Conservation (phyloP, 2,797 vertebrate genomes). For the Crocidura indochinensis region DNA sequence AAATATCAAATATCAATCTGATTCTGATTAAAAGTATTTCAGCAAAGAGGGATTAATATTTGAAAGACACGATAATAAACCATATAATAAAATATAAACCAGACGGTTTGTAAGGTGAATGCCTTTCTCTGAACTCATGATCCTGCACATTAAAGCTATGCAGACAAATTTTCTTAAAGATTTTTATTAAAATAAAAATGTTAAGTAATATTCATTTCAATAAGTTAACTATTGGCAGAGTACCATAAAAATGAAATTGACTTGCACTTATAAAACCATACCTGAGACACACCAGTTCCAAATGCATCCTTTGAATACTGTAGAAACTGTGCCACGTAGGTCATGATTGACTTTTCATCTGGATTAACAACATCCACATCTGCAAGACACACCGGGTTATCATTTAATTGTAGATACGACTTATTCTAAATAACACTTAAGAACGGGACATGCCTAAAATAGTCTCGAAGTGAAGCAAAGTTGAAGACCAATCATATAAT, state of each 20-base stretch:
- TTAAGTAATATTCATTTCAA: not conserved
- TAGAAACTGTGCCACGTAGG: constrained; percentile 97
- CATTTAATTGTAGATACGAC: constrained; percentile 60
- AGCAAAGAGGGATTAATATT: constrained; percentile 49
- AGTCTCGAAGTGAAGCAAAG: constrained; percentile 24
- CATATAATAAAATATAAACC: too few relatives aligned
- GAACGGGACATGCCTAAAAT: not conserved
- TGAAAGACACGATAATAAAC: not conserved
- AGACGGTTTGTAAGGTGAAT: not conserved
- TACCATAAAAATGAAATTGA: constrained; percentile 20
- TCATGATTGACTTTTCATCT: constrained; percentile 99
- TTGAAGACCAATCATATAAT: not conserved
- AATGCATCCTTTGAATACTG: constrained; percentile 94
- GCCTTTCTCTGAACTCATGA: not conserved
- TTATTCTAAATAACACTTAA: constrained; percentile 52
- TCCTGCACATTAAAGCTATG: not conserved
- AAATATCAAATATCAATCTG: constrained; percentile 41
- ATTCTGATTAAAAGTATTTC: constrained; percentile 16
- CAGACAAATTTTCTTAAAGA: constrained; percentile 8
- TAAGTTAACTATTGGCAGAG: not conserved
- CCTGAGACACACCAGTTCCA: constrained; percentile 90
- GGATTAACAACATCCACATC: constrained; percentile 96
- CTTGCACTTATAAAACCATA: constrained; percentile 81
- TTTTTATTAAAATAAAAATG: not conserved
- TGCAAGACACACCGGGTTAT: constrained; percentile 85